Evolutionary conservation across 2,797 vertebrate genomes (phyloP).

Genomic region (Novumbra hubbsi): DNA sequence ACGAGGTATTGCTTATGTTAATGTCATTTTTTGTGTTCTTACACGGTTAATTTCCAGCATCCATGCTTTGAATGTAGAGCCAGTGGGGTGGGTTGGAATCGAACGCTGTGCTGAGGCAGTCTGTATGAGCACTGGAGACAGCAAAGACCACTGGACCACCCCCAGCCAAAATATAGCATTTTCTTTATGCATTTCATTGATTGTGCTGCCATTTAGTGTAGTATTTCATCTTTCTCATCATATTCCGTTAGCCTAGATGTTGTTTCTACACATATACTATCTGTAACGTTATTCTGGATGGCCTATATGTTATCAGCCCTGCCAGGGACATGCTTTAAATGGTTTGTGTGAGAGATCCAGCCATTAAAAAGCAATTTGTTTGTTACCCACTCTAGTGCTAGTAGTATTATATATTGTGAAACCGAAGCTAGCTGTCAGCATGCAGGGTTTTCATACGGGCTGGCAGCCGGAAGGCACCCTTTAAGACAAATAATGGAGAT

Average conservation of each 20-base stretch:
- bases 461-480: conserved; percentile 44
- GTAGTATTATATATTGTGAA: conserved; percentile 45
- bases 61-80: too few species aligned
- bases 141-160: background rate
- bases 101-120: background rate
- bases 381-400: conserved; percentile 41
- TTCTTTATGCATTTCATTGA: background rate
- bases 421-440: conserved; percentile 50
- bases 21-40: too few species aligned
- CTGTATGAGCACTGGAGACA: background rate
- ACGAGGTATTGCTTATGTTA: too few species aligned
- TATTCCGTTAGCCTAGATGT: background rate
- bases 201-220: background rate
- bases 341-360: background rate
- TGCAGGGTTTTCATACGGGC: conserved; percentile 25
- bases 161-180: too few species aligned
- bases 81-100: background rate
- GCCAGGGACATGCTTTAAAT: background rate
- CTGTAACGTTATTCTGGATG: background rate
- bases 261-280: background rate
- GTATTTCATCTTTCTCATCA: too few species aligned
- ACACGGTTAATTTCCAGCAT: too few species aligned
- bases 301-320: background rate
- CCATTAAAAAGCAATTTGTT: conserved; percentile 44
- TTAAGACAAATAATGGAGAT: conserved; percentile 53